Evolutionary conservation across 2,113 vertebrate species (phyloP).

Genomic region (Thamnophis sirtalis): DNA sequence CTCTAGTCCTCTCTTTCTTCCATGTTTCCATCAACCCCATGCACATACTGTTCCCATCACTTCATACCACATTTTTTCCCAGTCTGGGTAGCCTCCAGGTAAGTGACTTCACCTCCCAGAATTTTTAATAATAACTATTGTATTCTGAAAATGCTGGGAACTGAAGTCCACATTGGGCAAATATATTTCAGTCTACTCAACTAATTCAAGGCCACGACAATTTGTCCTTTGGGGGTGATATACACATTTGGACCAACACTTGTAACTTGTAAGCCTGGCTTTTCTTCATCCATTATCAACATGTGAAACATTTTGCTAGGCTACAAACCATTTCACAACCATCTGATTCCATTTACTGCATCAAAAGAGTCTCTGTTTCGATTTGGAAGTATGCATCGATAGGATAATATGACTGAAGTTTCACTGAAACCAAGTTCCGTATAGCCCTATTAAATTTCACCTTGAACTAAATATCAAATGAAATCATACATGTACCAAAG

Average conservation of each 20-base stretch:
- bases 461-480: neutral
- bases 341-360: neutral
- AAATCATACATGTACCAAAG: neutral
- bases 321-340: neutral
- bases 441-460: neutral
- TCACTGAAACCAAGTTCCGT: neutral
- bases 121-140: neutral
- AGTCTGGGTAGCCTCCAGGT: neutral
- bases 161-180: neutral
- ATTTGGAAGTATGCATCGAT: neutral
- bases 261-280: neutral
- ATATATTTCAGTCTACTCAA: neutral
- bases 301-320: neutral
- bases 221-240: neutral
- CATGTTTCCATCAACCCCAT: neutral
- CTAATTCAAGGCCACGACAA: neutral
- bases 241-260: neutral
- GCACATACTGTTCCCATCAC: neutral
- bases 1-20: neutral
- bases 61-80: neutral
- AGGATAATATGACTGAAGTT: neutral
- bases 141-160: neutral
- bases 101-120: neutral
- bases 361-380: neutral
- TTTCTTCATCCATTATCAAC: neutral